Percentiles rank a stretch among this genome's conserved stretches.
Evolutionary conservation across 1,140 invertebrate species (phyloP).

Genomic region (Drosophila melanogaster): DNA sequence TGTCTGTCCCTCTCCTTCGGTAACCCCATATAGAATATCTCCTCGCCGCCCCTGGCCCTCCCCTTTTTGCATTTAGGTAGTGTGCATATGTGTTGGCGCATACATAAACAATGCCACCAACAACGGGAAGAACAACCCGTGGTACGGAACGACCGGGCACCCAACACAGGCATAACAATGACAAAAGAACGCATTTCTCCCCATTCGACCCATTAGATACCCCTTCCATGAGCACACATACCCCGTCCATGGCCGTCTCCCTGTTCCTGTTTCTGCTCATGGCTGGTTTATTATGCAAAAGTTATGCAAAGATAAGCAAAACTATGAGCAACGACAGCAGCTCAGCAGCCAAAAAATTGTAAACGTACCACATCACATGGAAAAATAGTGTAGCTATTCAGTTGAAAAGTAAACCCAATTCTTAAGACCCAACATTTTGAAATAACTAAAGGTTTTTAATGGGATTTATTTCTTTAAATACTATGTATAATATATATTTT

Average conservation of each 20-base stretch:
- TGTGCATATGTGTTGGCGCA: conserved; percentile 77
- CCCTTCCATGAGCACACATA: not conserved
- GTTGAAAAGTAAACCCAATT: not conserved
- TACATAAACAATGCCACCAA: conserved; percentile 79
- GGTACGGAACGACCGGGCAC: not conserved
- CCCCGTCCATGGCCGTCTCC: conserved; percentile 14
- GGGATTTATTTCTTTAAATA: too few species aligned
- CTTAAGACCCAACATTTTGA: not conserved
- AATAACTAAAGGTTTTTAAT: not conserved
- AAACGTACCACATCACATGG: conserved; percentile 7
- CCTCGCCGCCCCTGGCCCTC: not conserved
- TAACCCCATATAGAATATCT: conserved; percentile 43
- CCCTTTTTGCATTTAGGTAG: conserved; percentile 31
- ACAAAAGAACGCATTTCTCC: conserved; percentile 75
- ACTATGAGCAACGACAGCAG: conserved; percentile 80
- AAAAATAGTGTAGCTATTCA: conserved; percentile 1
- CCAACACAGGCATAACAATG: conserved; percentile 67
- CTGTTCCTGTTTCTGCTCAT: conserved; percentile 48
- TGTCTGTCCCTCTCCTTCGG: conserved; percentile 48
- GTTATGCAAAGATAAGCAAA: conserved; percentile 83
- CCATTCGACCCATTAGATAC: conserved; percentile 33
- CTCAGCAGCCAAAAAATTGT: conserved; percentile 71
- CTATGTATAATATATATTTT: too few species aligned
- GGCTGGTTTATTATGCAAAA: conserved; percentile 83
- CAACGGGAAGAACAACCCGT: conserved; percentile 46